Conservation (phyloP, 2,113 vertebrate genomes). For the Ophiodon elongatus region DNA sequence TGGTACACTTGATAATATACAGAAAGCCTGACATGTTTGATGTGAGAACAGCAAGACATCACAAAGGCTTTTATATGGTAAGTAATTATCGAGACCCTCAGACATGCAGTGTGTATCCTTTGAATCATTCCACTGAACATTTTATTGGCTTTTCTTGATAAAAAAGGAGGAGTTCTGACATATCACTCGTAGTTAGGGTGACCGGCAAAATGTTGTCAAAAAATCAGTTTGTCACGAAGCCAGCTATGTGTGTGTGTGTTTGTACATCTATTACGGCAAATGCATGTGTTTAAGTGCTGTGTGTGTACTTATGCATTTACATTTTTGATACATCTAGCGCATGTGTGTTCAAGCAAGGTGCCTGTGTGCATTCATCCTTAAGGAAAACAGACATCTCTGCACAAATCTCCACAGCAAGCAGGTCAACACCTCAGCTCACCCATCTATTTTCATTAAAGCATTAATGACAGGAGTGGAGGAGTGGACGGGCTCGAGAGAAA, state of each 20-base stretch:
- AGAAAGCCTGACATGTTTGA: slow-evolving; percentile 26
- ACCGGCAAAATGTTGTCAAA: neutral
- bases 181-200: slow-evolving; percentile 8
- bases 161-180: slow-evolving; percentile 2
- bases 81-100: slow-evolving; percentile 9
- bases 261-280: neutral
- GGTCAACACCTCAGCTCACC: slow-evolving; percentile 67
- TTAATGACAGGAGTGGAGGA: slow-evolving; percentile 61
- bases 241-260: slow-evolving; percentile 4
- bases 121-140: neutral
- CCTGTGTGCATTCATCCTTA: slow-evolving; percentile 20
- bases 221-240: slow-evolving; percentile 21
- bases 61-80: slow-evolving; percentile 11
- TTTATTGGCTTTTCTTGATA: slow-evolving; percentile 23
- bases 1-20: slow-evolving; percentile 10
- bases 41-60: slow-evolving; percentile 31
- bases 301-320: neutral
- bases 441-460: slow-evolving; percentile 74
- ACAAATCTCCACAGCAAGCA: slow-evolving; percentile 45
- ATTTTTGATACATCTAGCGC: neutral
- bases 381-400: slow-evolving; percentile 39
- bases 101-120: neutral
- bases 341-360: slow-evolving; percentile 4
- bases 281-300: neutral
- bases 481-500: slow-evolving; percentile 23